Evolutionary conservation across 1,140 invertebrate species (phyloP).

Genomic region (Holcopasites calliopsidis): DNA sequence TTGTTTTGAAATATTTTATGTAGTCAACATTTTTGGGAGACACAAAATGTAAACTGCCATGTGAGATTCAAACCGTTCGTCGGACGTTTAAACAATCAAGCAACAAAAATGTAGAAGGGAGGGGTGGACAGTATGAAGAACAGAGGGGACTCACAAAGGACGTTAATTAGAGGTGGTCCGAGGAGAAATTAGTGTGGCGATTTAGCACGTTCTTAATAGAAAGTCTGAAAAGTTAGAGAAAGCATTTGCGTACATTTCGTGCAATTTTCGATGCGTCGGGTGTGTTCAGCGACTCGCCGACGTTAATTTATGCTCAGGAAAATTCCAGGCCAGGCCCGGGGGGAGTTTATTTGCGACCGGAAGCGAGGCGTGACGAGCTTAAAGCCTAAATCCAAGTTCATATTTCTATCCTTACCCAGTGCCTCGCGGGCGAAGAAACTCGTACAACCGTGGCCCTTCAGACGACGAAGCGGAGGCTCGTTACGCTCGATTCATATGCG

Average conservation of each 20-base stretch:
- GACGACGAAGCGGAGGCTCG: neutral
- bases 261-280: neutral
- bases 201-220: neutral
- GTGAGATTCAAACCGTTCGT: too few species aligned
- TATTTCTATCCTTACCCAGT: neutral
- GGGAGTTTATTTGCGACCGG: neutral
- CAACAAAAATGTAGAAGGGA: rapidly evolving
- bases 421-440: neutral
- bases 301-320: constrained; percentile 16
- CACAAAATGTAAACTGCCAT: too few species aligned
- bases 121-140: too few species aligned
- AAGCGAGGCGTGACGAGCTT: neutral
- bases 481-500: constrained; percentile 40
- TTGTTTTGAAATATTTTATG: too few species aligned
- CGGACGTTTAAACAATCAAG: too few species aligned
- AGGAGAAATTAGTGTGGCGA: constrained; percentile 10
- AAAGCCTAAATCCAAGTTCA: constrained; percentile 9
- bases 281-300: too few species aligned
- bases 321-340: neutral
- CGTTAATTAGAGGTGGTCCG: constrained; percentile 12
- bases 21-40: too few species aligned
- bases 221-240: neutral
- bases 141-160: neutral
- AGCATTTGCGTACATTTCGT: neutral
- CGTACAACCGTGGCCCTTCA: neutral